phyloP scores from a whole-genome alignment of 2,888 invertebrate genomes.

The Punctoribates punctum region DNA sequence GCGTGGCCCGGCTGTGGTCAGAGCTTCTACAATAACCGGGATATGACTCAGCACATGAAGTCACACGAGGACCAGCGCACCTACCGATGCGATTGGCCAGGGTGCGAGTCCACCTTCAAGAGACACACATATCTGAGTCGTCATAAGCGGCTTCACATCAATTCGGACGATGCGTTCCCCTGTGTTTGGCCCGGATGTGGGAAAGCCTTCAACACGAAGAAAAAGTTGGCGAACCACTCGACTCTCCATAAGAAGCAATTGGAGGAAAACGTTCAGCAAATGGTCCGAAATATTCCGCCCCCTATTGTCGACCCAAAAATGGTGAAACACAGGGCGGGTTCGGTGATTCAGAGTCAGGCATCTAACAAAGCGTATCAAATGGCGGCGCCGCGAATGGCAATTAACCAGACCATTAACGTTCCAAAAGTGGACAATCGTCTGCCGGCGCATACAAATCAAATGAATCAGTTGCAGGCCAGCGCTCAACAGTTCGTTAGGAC shows the following conservation, averaged over 20 bases:
- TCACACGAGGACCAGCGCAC: slow-evolving; percentile 2
- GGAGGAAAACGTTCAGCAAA: no score
- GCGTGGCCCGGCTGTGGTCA: neutral
- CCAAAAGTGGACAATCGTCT: no score
- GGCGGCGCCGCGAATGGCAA: no score
- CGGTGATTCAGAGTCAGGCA: no score
- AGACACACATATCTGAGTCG: slow-evolving; percentile 5
- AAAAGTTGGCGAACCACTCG: neutral
- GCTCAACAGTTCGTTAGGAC: no score
- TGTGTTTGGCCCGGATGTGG: slow-evolving; percentile 11
- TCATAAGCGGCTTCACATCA: neutral
- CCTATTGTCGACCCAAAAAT: no score
- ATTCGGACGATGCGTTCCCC: neutral
- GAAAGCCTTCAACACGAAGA: neutral
- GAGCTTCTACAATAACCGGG: slow-evolving; percentile 1
- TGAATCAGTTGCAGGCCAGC: no score
- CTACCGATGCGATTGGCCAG: neutral
- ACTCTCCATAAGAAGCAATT: neutral
- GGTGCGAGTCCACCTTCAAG: slow-evolving; percentile 3
- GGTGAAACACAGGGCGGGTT: no score
- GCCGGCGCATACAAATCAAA: no score
- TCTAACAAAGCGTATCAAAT: no score
- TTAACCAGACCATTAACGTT: no score
- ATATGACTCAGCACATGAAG: slow-evolving; percentile 9
- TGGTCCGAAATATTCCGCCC: no score